Percentiles rank a stretch among this genome's conserved stretches.
Conservation (phyloP, 1,140 invertebrate species). For the Stratiolaelaps scimitus region DNA sequence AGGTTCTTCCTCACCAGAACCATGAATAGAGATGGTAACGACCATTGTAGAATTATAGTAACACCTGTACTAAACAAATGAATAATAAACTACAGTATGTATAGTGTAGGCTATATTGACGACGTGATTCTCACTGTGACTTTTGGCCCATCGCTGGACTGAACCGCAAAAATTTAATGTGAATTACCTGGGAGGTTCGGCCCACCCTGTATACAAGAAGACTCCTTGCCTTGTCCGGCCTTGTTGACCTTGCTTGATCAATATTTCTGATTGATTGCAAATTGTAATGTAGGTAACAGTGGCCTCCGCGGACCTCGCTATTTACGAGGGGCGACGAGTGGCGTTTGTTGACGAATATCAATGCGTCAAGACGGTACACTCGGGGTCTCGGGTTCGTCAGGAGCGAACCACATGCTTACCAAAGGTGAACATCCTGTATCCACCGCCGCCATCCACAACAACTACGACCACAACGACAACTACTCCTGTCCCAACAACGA, state of each 20-base stretch:
- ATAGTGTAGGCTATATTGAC: neutral
- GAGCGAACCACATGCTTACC: neutral
- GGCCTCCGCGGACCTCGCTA: neutral
- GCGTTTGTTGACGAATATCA: slow-evolving; percentile 6
- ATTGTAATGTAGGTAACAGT: neutral
- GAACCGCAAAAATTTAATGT: neutral
- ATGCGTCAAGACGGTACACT: neutral
- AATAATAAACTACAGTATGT: too few species aligned
- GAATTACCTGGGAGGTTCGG: neutral
- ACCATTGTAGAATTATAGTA: too few species aligned
- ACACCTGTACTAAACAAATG: too few species aligned
- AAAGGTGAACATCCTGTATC: neutral
- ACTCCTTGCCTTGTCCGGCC: slow-evolving; percentile 8
- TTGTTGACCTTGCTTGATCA: too few species aligned
- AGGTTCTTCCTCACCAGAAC: too few species aligned
- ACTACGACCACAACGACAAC: slow-evolving; percentile 9
- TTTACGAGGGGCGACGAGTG: neutral
- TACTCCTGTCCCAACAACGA: neutral
- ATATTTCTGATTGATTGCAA: too few species aligned
- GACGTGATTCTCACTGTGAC: neutral
- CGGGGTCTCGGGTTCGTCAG: neutral
- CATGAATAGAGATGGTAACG: too few species aligned
- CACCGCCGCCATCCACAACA: neutral
- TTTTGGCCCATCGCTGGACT: neutral
- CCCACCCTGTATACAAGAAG: neutral